Evolutionary conservation across 2,888 invertebrate species (phyloP).

Genomic region (Sinohyriopsis cumingii): DNA sequence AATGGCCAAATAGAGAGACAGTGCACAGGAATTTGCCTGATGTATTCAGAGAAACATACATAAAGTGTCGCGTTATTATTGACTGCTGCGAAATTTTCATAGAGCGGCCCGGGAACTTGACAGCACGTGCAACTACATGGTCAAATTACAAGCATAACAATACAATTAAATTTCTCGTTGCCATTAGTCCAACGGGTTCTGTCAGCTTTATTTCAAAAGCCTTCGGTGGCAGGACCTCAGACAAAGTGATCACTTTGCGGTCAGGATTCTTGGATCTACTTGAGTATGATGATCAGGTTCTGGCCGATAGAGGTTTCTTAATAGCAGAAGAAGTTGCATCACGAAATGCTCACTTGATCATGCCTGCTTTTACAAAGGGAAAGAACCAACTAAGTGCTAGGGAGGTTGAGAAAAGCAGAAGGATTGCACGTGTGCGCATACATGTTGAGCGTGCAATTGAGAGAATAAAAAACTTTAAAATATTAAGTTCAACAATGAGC

Average conservation of each 20-base stretch:
- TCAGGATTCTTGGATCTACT: conserved; percentile 17
- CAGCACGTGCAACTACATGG: conserved; percentile 22
- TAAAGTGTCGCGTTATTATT: no score
- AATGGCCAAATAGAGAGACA: no score
- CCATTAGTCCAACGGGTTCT: no score
- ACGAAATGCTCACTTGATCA: conserved; percentile 7
- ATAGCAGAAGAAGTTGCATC: conserved; percentile 18
- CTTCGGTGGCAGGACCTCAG: conserved; percentile 21
- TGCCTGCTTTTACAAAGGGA: conserved; percentile 24
- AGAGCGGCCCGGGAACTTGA: conserved; percentile 19
- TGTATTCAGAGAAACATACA: no score
- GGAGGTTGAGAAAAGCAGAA: conserved; percentile 17
- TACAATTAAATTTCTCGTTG: conserved; percentile 23
- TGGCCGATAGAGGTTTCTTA: conserved; percentile 25
- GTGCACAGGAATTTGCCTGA: no score
- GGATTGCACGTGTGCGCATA: conserved; percentile 15
- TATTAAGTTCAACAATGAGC: no score
- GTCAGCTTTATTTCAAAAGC: no score
- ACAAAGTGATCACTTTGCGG: conserved; percentile 21
- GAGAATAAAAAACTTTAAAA: conserved; percentile 19
- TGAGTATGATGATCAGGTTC: conserved; percentile 16
- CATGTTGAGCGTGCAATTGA: conserved; percentile 25
- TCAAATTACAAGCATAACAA: no score
- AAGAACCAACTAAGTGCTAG: no score
- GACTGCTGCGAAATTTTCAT: no score